phyloP scores from a whole-genome alignment of 2,113 vertebrate species.

The Pelvicachromis taeniatus region DNA sequence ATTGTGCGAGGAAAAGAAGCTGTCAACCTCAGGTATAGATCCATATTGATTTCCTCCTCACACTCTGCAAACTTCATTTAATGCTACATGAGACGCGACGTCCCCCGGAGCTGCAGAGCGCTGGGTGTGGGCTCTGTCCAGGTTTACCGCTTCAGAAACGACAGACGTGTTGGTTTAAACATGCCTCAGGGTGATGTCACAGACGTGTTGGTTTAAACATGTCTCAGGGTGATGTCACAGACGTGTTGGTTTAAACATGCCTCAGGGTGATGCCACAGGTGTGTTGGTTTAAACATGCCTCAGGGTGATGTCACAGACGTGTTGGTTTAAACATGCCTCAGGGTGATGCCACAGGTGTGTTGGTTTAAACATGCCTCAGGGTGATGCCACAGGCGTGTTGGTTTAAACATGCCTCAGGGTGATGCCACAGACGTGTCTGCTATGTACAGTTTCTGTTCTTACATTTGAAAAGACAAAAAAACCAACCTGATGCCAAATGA shows the following conservation, averaged over 20 bases:
- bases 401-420: background rate
- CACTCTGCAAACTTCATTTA: conserved; percentile 50
- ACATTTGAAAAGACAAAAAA: background rate
- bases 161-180: background rate
- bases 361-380: too few species aligned
- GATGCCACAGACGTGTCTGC: background rate
- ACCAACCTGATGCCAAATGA: background rate
- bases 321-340: too few species aligned
- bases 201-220: background rate
- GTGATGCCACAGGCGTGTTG: too few species aligned
- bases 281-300: background rate
- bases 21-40: conserved; percentile 25
- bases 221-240: background rate
- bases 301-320: background rate
- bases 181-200: too few species aligned
- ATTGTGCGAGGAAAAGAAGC: background rate
- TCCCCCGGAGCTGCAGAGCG: background rate
- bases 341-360: background rate
- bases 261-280: background rate
- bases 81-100: background rate
- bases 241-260: background rate
- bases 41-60: conserved; percentile 39
- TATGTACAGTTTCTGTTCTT: background rate
- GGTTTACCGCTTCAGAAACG: background rate
- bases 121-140: background rate